Evolutionary conservation across 1,140 invertebrate species (phyloP).

Genomic region (Papilio glaucus): DNA sequence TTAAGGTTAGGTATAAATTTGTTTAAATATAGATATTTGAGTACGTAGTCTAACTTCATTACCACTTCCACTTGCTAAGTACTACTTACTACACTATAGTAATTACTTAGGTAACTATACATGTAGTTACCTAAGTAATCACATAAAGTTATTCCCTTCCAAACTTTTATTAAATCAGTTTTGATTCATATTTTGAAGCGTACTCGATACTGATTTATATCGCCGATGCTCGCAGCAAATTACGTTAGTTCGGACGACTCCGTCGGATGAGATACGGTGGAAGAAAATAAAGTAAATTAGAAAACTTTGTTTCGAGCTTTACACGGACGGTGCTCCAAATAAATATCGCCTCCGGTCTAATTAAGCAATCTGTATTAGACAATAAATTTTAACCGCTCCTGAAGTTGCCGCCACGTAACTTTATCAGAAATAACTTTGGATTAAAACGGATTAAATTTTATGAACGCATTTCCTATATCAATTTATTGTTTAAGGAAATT

Average conservation of each 20-base stretch:
- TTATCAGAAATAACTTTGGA: background rate
- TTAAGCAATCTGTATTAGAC: constrained; percentile 26
- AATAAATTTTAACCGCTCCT: constrained; percentile 18
- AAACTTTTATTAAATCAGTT: background rate
- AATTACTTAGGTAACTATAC: too few species aligned
- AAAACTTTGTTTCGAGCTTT: constrained; percentile 5
- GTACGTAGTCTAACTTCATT: too few species aligned
- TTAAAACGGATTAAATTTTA: background rate
- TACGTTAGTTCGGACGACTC: background rate
- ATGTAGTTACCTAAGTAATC: too few species aligned
- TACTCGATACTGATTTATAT: background rate
- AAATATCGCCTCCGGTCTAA: constrained; percentile 21
- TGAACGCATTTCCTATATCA: too few species aligned
- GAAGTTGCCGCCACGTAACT: background rate
- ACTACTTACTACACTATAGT: too few species aligned
- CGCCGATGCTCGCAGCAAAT: background rate
- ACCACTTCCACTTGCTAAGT: too few species aligned
- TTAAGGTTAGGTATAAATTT: too few species aligned
- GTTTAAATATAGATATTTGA: too few species aligned
- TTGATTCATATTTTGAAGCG: background rate
- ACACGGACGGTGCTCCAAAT: constrained; percentile 7
- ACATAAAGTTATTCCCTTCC: too few species aligned
- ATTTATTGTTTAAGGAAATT: too few species aligned
- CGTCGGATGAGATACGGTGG: background rate
- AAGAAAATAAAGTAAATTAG: constrained; percentile 7